Base-by-base conservation (phyloP, 2,113 vertebrate genomes). In the Noctilio leporinus region DNA sequence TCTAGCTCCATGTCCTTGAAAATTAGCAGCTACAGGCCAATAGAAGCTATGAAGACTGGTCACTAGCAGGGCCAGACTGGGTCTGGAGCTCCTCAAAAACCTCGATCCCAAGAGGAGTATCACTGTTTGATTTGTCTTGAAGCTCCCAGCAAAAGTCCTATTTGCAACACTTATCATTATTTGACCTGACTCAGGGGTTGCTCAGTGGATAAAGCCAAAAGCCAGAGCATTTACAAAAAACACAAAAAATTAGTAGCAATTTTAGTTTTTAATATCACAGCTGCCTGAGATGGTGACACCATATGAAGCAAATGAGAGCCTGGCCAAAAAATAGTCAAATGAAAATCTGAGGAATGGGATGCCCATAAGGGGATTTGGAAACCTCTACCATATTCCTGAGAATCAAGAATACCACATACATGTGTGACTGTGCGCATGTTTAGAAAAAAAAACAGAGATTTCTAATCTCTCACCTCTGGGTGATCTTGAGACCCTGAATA, bases 121-220 rank as follows among this genome's bases (percentile, higher is more conserved):
- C 33, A 47, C 40, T 57, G 0, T 80, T 49, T 69, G 57, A 62
- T 45, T 70, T 67, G 35, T 47, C 75, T 40, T 38, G 28, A 47
- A 77, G 47, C 69, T 86, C 80, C 51, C 40, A 47, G 76, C 16
- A 86, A 69, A 90, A 82, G 45, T 24, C 84, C 64, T 62, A 4
- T 62, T 80, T 64, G 33, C 76, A 78, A 83, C 47, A 19, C 22
- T 40, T 67, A n/a, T 26, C n/a, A 78, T 84, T 40, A 33, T 72
- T 64, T 75, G 64, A 57, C 53, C 33, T 80, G 85, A 78, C 35
- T 80, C 40, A 12, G 72, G 22, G 22, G n/a, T 64, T 86, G 24
- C 33, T 95, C 80, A 9, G n/a, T 26, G 57, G 80, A 67, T 92
- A 95, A 69, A 89, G 28, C 57, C 43, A 43, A 43, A 45, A n/a